Percentiles rank a stretch among this genome's conserved stretches.
These are phyloP conservation scores for Protaetia brevitarsis DNA, from an alignment of 1,140 invertebrate species.

Conservation along the genomic window DNA sequence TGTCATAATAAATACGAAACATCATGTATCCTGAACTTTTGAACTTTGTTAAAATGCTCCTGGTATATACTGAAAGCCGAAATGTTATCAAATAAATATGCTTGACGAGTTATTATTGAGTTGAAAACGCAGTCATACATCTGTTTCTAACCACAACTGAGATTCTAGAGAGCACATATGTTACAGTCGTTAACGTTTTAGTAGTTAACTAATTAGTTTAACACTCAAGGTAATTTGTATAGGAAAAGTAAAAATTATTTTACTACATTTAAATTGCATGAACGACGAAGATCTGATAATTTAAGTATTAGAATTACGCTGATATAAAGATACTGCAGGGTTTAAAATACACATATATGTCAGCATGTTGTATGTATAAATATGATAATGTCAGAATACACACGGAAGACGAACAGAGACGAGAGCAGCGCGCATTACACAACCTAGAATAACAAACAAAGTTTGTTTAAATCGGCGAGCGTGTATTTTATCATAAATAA, in stretches of 20 bases:
- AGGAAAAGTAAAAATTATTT: too few relatives aligned
- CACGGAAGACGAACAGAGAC: neutral
- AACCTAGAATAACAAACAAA: conserved; percentile 20
- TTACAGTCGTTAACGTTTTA: too few relatives aligned
- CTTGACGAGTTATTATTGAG: neutral
- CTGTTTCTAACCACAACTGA: neutral
- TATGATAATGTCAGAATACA: neutral
- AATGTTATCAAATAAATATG: neutral
- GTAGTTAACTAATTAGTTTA: too few relatives aligned
- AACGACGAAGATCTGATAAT: neutral
- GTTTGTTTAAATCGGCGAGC: conserved; percentile 15
- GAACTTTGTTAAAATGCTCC: neutral
- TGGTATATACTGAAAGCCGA: neutral
- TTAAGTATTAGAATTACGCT: too few relatives aligned
- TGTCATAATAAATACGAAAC: neutral
- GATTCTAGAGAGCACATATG: too few relatives aligned
- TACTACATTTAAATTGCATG: too few relatives aligned
- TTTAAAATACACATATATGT: too few relatives aligned
- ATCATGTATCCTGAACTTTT: neutral
- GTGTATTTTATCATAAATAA: conserved; percentile 12
- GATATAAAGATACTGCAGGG: too few relatives aligned
- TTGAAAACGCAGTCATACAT: neutral
- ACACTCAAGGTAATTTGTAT: too few relatives aligned
- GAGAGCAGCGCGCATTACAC: neutral
- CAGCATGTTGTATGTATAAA: neutral